These are phyloP conservation scores for Galemys pyrenaicus DNA, from an alignment of 2,113 vertebrate species.

Conservation along the genomic window DNA sequence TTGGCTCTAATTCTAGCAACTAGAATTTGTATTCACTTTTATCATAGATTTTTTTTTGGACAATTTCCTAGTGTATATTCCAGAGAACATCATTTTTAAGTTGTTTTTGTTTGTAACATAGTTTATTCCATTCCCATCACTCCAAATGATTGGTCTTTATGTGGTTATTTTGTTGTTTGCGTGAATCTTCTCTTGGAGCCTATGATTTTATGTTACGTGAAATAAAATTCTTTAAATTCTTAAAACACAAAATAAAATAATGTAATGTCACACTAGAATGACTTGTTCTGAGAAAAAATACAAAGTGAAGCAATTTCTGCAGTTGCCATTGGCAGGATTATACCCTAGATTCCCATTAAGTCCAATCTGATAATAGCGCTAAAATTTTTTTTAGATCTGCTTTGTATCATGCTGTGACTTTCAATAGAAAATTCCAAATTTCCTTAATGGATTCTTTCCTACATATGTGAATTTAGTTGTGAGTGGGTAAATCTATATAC, in stretches of 20 bases:
- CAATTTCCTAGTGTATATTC: not conserved
- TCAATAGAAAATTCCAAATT: slow-evolving; percentile 64
- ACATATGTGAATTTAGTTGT: slow-evolving; percentile 39
- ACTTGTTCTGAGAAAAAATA: slow-evolving; percentile 35
- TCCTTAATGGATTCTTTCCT: slow-evolving; percentile 67
- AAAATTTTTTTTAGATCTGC: not conserved
- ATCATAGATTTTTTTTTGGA: not conserved
- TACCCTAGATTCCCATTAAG: slow-evolving; percentile 8
- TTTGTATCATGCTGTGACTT: slow-evolving; percentile 58
- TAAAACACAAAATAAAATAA: slow-evolving; percentile 25
- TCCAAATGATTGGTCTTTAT: not conserved
- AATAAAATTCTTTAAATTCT: slow-evolving; percentile 35
- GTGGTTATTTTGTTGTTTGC: not conserved
- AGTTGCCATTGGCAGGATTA: not conserved
- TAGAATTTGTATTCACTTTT: not conserved
- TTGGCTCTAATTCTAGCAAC: not conserved
- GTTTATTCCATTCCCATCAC: not conserved
- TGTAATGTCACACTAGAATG: not conserved
- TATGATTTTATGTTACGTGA: not conserved
- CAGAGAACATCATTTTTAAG: not conserved
- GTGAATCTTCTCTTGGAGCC: not conserved
- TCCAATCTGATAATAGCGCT: slow-evolving; percentile 35
- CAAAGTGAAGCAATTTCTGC: slow-evolving; percentile 40
- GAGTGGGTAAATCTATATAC: not conserved
- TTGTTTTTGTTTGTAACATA: not conserved